These are phyloP conservation scores for Brachirus orientalis DNA, from an alignment of 2,113 vertebrate genomes.

Conservation along the genomic window DNA sequence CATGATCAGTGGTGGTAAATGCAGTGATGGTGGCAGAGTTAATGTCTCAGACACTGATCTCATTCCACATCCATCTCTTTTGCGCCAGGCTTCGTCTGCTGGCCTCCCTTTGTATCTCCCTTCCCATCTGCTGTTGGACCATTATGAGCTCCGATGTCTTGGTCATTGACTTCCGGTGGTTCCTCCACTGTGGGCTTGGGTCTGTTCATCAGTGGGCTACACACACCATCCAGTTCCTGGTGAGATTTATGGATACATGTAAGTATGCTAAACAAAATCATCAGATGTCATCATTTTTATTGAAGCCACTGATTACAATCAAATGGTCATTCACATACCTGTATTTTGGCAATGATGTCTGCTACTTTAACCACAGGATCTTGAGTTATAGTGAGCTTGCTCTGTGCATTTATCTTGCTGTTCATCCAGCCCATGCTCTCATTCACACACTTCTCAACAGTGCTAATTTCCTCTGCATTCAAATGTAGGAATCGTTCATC, in stretches of 20 bases:
- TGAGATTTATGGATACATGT: neutral
- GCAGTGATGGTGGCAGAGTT: conserved; percentile 46
- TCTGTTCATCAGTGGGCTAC: conserved; percentile 87
- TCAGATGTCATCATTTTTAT: neutral
- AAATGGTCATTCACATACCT: conserved; percentile 79
- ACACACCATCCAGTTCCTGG: conserved; percentile 91
- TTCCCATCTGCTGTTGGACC: conserved; percentile 84
- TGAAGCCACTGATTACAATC: neutral
- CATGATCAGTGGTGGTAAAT: conserved; percentile 34
- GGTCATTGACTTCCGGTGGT: conserved; percentile 80
- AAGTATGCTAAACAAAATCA: neutral
- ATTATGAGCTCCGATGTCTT: conserved; percentile 83
- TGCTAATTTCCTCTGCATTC: conserved; percentile 86
- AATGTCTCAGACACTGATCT: conserved; percentile 47
- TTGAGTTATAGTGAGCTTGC: conserved; percentile 88
- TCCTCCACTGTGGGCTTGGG: conserved; percentile 88
- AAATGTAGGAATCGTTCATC: conserved; percentile 92
- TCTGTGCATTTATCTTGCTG: conserved; percentile 91
- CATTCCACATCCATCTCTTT: conserved; percentile 96
- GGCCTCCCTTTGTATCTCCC: conserved; percentile 79
- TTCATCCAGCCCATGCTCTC: conserved; percentile 94
- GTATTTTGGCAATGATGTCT: conserved; percentile 90
- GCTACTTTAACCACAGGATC: conserved; percentile 92
- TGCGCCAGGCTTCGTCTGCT: conserved; percentile 81
- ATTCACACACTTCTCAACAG: conserved; percentile 87